Evolutionary conservation across 2,888 invertebrate species (phyloP), one percentile per base, ranked within the genome.

Genomic region (Aproaerema taeniolella): DNA sequence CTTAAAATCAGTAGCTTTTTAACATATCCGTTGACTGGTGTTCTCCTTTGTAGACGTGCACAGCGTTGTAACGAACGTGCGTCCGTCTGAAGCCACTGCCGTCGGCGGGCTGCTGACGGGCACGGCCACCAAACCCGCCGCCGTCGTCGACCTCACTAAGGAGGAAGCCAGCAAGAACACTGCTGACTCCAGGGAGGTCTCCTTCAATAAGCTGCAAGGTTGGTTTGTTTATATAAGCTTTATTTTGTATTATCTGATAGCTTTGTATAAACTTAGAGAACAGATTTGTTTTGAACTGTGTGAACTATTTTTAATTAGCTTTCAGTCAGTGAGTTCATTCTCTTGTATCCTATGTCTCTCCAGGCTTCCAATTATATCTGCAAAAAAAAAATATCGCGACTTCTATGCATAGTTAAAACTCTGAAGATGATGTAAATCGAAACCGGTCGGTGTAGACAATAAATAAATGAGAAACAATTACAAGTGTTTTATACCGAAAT

Each of bases 181-280:
- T 1, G 91, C 92, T 0, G 91, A 92, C 58, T 91, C 91, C 0
- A 82, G 90, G 31, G 94, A 95, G 70, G 91, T 94, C 2, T 90
- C 93, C 0, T 92, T 93, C 58, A 93, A 92, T 61, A 94, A 94
- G 67, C 70, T 93, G 39, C 91, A 91, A 79, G 92, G 90, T 72
- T 41, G 38, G 41, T 15, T 7, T 14, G n/a, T n/a, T n/a, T n/a
- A 16, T 24, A 13, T 13, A 31, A 20, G 5, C 24, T 20, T 20
- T 20, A 7, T 5, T 9, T 20, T 9, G 24, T 9, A 7, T 20
- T 20, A 20, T 9, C 24, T 20, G 5, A 20, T 20, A 20, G 9
- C 24, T 20, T 20, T 20, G 24, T 5, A 7, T 20, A 7, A 20
- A 20, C 24, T 20, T 5, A 20, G 24, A 20, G 5, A n/a, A 9